These are phyloP conservation scores for Phrixothrix hirtus DNA, from an alignment of 2,888 invertebrate species.

Conservation along the genomic window DNA sequence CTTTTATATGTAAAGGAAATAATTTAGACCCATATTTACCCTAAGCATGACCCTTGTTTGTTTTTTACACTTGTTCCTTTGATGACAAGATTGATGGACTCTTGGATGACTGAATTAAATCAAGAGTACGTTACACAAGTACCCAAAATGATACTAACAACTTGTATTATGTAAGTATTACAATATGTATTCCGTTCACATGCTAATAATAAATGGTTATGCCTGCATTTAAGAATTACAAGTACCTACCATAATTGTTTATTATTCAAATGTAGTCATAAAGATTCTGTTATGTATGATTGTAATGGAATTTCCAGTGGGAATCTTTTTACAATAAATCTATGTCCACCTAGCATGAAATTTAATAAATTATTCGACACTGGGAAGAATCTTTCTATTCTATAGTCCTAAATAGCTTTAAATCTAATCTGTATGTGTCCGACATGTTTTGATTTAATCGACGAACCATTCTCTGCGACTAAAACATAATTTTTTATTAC, in stretches of 20 bases:
- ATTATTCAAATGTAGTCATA: slow-evolving; percentile 43
- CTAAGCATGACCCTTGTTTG: slow-evolving; percentile 53
- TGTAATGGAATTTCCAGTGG: slow-evolving; percentile 46
- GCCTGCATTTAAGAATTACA: slow-evolving; percentile 45
- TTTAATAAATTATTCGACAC: no score
- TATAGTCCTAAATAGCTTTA: no score
- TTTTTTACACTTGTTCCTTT: slow-evolving; percentile 57
- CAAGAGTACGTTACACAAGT: slow-evolving; percentile 19
- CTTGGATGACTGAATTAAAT: slow-evolving; percentile 27
- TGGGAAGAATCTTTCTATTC: no score
- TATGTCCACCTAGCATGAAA: slow-evolving; percentile 5
- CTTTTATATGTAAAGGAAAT: slow-evolving; percentile 58
- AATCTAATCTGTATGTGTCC: no score
- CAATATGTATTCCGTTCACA: slow-evolving; percentile 41
- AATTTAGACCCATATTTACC: slow-evolving; percentile 55
- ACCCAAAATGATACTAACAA: slow-evolving; percentile 31
- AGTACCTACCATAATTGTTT: slow-evolving; percentile 44
- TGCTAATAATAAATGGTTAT: slow-evolving; percentile 44
- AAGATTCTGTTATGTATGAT: slow-evolving; percentile 49
- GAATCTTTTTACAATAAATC: slow-evolving; percentile 35
- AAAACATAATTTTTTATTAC: no score
- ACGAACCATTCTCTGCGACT: no score
- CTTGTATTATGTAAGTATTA: slow-evolving; percentile 8
- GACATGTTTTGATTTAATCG: no score
- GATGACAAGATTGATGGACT: slow-evolving; percentile 49